Conservation (phyloP, 2,888 invertebrate genomes). For the Drosophila eohydei region DNA sequence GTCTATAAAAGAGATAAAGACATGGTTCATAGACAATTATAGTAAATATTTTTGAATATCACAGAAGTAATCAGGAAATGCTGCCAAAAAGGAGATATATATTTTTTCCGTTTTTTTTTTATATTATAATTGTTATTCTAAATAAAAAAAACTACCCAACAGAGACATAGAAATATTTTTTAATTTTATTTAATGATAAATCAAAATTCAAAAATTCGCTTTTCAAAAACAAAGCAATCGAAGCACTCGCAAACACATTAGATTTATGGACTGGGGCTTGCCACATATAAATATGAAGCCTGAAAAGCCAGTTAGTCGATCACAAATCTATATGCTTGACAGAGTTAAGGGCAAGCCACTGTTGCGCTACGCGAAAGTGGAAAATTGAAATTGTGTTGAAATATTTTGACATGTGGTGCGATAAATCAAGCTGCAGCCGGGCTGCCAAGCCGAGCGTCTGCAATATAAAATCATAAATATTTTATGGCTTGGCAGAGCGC, state of each 20-base stretch:
- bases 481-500: conserved; percentile 30
- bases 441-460: conserved; percentile 8
- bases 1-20: too few species aligned
- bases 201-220: not conserved
- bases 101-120: too few species aligned
- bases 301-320: not conserved
- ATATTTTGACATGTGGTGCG: conserved; percentile 19
- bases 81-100: too few species aligned
- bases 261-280: not conserved
- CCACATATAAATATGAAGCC: not conserved
- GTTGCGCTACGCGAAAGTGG: not conserved
- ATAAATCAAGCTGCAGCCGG: conserved; percentile 41
- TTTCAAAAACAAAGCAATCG: not conserved
- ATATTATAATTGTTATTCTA: too few species aligned
- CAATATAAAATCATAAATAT: conserved; percentile 48
- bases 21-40: too few species aligned
- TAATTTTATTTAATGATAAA: too few species aligned
- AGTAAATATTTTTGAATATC: too few species aligned
- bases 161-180: too few species aligned
- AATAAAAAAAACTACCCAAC: too few species aligned
- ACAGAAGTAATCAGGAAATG: too few species aligned
- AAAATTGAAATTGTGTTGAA: conserved; percentile 35
- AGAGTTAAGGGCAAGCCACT: not conserved
- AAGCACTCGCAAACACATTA: not conserved
- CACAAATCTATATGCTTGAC: not conserved